Percentiles rank a stretch among this genome's conserved stretches.
phyloP scores from a whole-genome alignment of 2,113 vertebrate genomes.

The Notarius lentiginosus region DNA sequence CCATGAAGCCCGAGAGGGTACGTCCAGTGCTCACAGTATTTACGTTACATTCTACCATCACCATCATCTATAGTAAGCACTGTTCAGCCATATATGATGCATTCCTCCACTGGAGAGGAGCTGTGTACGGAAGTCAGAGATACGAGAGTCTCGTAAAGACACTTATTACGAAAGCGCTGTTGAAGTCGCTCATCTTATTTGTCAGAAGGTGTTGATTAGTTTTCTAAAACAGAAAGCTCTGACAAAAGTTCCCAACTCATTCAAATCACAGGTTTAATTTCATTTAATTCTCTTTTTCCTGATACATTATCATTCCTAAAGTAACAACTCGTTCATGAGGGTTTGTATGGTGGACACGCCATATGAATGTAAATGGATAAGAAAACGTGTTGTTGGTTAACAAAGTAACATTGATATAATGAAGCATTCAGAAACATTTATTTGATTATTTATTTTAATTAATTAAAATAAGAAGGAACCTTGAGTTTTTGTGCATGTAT shows the following conservation, averaged over 20 bases:
- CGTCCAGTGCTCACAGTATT: constrained; percentile 25
- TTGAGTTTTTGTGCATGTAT: neutral
- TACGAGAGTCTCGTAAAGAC: neutral
- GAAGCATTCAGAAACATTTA: neutral
- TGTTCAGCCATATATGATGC: neutral
- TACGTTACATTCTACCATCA: neutral
- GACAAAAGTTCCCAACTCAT: neutral
- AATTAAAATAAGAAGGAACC: neutral
- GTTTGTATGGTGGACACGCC: neutral
- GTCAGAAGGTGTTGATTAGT: neutral
- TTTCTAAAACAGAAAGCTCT: neutral
- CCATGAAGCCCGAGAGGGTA: constrained; percentile 85
- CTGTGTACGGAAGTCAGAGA: neutral
- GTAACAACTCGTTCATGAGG: neutral
- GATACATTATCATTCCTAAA: neutral
- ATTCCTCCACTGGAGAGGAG: neutral
- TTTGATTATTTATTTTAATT: neutral
- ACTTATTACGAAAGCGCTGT: neutral
- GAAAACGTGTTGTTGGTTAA: neutral
- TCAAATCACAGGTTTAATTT: neutral
- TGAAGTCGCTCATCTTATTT: neutral
- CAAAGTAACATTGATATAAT: neutral
- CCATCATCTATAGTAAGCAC: neutral
- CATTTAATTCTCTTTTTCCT: neutral
- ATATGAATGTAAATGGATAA: neutral